These are phyloP conservation scores for Sarcophaga caerulescens DNA, from an alignment of 2,888 invertebrate genomes.

Conservation along the genomic window DNA sequence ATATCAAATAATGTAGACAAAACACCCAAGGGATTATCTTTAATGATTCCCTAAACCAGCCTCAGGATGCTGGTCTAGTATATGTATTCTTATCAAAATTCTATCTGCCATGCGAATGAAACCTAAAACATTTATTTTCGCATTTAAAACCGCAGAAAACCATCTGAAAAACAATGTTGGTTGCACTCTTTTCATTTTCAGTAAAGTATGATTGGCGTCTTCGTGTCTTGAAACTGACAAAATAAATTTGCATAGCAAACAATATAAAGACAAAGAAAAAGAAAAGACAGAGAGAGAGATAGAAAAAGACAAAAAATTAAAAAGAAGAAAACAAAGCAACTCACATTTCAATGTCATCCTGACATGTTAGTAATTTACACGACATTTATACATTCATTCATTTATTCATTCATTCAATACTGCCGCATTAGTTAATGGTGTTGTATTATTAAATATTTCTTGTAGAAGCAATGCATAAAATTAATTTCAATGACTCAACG, in stretches of 20 bases:
- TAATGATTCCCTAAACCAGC: too few relatives aligned
- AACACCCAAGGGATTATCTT: too few relatives aligned
- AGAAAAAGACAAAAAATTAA: background rate
- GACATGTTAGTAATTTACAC: constrained; percentile 3
- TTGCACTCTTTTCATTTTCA: too few relatives aligned
- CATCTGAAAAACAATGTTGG: too few relatives aligned
- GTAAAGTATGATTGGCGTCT: too few relatives aligned
- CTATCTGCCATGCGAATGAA: too few relatives aligned
- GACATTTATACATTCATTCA: background rate
- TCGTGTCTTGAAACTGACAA: background rate
- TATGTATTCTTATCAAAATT: too few relatives aligned
- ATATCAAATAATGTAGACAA: too few relatives aligned
- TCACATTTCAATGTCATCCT: background rate
- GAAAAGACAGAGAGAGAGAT: background rate
- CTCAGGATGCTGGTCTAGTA: too few relatives aligned
- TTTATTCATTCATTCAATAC: background rate
- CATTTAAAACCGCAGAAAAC: too few relatives aligned
- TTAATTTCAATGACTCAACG: background rate
- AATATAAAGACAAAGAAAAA: background rate
- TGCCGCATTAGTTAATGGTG: background rate
- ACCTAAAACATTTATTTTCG: too few relatives aligned
- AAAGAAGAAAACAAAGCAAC: background rate
- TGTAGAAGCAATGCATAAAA: background rate
- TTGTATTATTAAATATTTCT: background rate
- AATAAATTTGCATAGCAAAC: background rate